phyloP scores from a whole-genome alignment of 2,888 invertebrate genomes.

The Spodoptera picta region DNA sequence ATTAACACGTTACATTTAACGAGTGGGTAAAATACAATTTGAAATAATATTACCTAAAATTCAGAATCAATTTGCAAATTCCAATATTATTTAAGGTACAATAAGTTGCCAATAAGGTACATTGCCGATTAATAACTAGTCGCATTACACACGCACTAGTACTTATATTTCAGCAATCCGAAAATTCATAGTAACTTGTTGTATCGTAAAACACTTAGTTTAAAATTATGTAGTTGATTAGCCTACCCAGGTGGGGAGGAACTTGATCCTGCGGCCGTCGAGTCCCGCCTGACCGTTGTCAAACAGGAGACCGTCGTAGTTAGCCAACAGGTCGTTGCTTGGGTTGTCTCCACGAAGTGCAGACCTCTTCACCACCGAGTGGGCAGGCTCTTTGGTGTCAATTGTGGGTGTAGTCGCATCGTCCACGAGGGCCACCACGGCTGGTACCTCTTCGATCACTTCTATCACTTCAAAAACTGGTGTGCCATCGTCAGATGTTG shows the following conservation, averaged over 20 bases:
- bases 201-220: too few relatives aligned
- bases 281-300: slow-evolving; percentile 72
- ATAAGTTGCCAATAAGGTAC: too few relatives aligned
- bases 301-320: slow-evolving; percentile 72
- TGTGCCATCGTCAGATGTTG: slow-evolving; percentile 58
- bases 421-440: slow-evolving; percentile 63
- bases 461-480: slow-evolving; percentile 69
- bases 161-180: too few relatives aligned
- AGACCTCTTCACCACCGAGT: slow-evolving; percentile 77
- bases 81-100: too few relatives aligned
- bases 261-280: slow-evolving; percentile 81
- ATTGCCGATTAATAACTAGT: too few relatives aligned
- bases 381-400: slow-evolving; percentile 60
- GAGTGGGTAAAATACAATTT: slow-evolving; percentile 6
- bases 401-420: slow-evolving; percentile 55
- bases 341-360: slow-evolving; percentile 75
- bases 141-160: too few relatives aligned
- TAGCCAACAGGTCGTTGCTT: slow-evolving; percentile 76
- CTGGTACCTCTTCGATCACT: slow-evolving; percentile 72
- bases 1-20: slow-evolving; percentile 15
- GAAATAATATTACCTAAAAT: too few relatives aligned
- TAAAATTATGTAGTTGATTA: slow-evolving; percentile 51
- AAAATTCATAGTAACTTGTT: too few relatives aligned
- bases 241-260: slow-evolving; percentile 82
- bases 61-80: too few relatives aligned